Evolutionary conservation across 2,888 invertebrate genomes (phyloP), one percentile per base, ranked within the genome.

Genomic region (Pyrocoelia pectoralis): DNA sequence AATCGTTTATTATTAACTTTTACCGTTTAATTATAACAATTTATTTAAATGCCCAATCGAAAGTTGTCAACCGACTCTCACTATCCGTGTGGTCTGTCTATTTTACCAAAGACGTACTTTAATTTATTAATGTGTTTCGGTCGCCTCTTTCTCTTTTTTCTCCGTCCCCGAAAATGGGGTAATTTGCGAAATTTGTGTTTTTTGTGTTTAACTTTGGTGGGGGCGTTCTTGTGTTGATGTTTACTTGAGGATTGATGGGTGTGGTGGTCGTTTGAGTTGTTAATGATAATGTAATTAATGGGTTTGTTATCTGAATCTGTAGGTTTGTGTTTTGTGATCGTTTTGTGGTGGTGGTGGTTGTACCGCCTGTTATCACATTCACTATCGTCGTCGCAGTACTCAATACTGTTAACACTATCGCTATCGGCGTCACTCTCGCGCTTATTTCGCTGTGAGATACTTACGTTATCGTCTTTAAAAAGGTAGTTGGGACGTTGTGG

Each of bases 181-280:
- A 40, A 40, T 24, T 51, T 57, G n/a, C n/a, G 15, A 0, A n/a
- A 3, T 29, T 15, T 55, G 2, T 9, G 5, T 14, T 33, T 48
- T 13, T 33, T 48, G 12, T 10, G 33, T 38, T 33, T 49, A 5
- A 6, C 29, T 14, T 49, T 49, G 8, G 48, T 24, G n/a, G 1
- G 6, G 6, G 2, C 12, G 15, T 52, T 28, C 5, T n/a, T 29
- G 38, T 18, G 15, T 29, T 15, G 3, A 14, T 38, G 33, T n/a
- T 50, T 19, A 10, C 18, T 49, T 1, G 19, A 9, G 10, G 24
- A 24, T 5, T 24, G 24, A 24, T 28, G 19, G 13, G 28, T 50
- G 19, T 70, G 55, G 61, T 73, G 66, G 48, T 73, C 68, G 57
- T 75, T 75, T 9, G 70, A 70, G 61, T 75, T 75, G 58, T 74